Conservation (phyloP, 2,888 invertebrate genomes). For the Acrocyrtus sp. region DNA sequence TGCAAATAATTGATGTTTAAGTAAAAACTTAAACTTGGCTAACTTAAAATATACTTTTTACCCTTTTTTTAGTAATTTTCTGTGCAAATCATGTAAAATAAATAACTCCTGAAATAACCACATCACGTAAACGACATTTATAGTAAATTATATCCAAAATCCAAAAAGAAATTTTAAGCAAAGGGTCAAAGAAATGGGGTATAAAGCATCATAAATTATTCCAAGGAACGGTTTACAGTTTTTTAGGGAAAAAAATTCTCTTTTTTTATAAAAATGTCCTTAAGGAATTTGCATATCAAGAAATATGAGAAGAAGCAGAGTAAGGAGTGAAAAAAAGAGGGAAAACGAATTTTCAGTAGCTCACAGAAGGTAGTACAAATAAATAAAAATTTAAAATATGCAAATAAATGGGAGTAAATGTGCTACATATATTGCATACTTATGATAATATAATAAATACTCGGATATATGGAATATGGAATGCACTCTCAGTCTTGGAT, state of each 20-base stretch:
- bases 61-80: background rate
- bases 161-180: background rate
- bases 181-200: constrained; percentile 14
- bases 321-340: constrained; percentile 1
- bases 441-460: constrained; percentile 3
- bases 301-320: constrained; percentile 46
- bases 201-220: constrained; percentile 43
- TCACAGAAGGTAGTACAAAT: no score
- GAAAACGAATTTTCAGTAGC: no score
- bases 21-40: background rate
- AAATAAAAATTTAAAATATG: no score
- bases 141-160: background rate
- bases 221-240: constrained; percentile 46
- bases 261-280: constrained; percentile 43
- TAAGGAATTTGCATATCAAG: constrained; percentile 56
- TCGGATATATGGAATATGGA: background rate
- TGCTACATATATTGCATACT: constrained; percentile 1
- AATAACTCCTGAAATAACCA: constrained; percentile 1
- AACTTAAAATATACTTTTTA: background rate
- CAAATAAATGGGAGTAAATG: no score
- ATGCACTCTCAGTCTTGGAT: no score
- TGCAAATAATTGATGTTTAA: background rate
- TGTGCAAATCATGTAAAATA: background rate
- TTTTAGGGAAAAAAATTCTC: constrained; percentile 30
- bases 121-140: background rate